These are phyloP conservation scores for Diachrysia chrysitis DNA, from an alignment of 2,888 invertebrate genomes.

Conservation along the genomic window DNA sequence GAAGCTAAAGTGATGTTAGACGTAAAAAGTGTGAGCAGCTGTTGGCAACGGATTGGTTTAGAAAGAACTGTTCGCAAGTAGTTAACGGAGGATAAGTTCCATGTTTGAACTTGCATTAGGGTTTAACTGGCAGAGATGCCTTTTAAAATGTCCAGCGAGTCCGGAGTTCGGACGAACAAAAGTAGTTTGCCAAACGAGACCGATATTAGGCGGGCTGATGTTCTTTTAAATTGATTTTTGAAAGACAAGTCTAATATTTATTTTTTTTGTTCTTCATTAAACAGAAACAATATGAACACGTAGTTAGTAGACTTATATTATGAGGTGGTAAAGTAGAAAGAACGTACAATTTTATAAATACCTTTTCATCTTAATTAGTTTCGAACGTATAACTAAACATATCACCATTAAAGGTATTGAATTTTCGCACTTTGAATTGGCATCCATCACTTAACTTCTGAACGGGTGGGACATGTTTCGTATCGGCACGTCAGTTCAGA, in stretches of 20 bases:
- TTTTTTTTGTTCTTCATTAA: neutral
- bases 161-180: slow-evolving; percentile 56
- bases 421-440: neutral
- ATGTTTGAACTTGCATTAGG: slow-evolving; percentile 75
- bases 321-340: too few relatives aligned
- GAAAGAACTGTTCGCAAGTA: slow-evolving; percentile 74
- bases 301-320: too few relatives aligned
- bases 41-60: slow-evolving; percentile 69
- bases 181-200: slow-evolving; percentile 36
- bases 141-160: slow-evolving; percentile 67
- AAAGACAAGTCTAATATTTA: neutral
- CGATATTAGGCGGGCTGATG: slow-evolving; percentile 26
- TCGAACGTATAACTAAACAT: neutral
- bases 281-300: neutral
- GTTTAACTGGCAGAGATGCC: slow-evolving; percentile 63
- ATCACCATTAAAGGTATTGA: neutral
- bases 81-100: slow-evolving; percentile 76
- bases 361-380: neutral
- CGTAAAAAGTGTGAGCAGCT: slow-evolving; percentile 69
- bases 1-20: slow-evolving; percentile 48
- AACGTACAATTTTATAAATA: neutral
- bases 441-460: slow-evolving; percentile 35
- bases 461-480: slow-evolving; percentile 15
- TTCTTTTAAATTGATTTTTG: slow-evolving; percentile 22
- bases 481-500: slow-evolving; percentile 18